Evolutionary conservation across 2,888 invertebrate genomes (phyloP), one percentile per base, ranked within the genome.

Genomic region (Syritta pipiens): DNA sequence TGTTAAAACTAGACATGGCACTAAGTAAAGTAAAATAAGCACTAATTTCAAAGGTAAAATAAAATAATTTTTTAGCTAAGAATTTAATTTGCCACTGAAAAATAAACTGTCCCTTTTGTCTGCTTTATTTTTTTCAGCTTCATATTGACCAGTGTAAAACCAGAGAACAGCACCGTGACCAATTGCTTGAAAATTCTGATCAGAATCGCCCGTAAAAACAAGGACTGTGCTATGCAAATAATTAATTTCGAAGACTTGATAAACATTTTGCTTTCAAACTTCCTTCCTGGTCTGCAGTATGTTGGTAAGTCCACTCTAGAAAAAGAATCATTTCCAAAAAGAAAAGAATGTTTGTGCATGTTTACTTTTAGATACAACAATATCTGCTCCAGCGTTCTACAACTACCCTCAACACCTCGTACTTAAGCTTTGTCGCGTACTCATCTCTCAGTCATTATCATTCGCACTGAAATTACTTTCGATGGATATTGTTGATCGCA

Each of bases 171-270:
- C 83, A 93, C 94, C 71, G 92, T 96, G 0, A 91, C 93, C 10
- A 93, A 93, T 81, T 92, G 93, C 53, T 85, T 97, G 49, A 94
- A 96, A 88, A 93, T 97, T 81, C 89, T 98, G 46, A 94, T 92
- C 53, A 92, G 96, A 81, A 87, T 97, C 32, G 92, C 93, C 0
- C 92, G 96, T 84, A 95, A 96, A 86, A 96, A 95, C 5, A 88
- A 91, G 35, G 91, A 93, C 81, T 90, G 92, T 57, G 92, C 94
- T 0, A 88, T 90, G 32, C 91, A 90, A 85, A 91, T 97, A 62
- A 89, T 92, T 9, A 89, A 91, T 44, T 91, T 91, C 82, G 92
- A 92, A 0, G 90, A 92, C 82, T 90, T 97, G 10, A 89, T 97
- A 81, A 89, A 91, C 1, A 88, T 89, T 10, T 90, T 95, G 12